Base-by-base conservation (phyloP, 1,140 invertebrate genomes). In the Pseudomyrmex cubaensis region DNA sequence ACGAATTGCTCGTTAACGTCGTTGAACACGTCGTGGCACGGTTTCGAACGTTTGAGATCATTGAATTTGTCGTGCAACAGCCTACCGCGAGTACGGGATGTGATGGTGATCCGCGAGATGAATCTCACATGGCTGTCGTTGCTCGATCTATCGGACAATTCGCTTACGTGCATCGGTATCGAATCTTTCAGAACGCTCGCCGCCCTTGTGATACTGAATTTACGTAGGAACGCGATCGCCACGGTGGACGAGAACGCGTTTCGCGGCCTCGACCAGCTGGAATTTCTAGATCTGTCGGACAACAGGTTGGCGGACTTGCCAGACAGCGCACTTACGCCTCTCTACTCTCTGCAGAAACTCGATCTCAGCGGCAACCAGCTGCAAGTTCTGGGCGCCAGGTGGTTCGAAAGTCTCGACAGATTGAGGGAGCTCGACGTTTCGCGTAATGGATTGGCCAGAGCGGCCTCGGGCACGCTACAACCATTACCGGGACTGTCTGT, bases 401-500 rank as follows among this genome's bases (percentile, higher is more conserved):
- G 94, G 89, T 97, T 97, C 88, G 95, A 95, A 77, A 96, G 95
- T 54, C 95, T 97, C 46, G 93, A 94, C 54, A 94, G 95, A 83
- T 93, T 98, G 35, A 96, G 97, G 89, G 97, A 97, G 88, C 94
- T 98, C 62, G 97, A 98, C 87, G 95, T 98, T 7, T 97, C 97
- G 13, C 95, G 96, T 80, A 98, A 98, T 93, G 95, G 95, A 52
- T 94, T 98, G 56, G 94, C 95, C 15, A 95, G 95, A 70, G 95
- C 98, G 9, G 96, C 96, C 9, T 96, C 97, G 12, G 96, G 96
- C 25, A 96, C 97, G 46, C 94, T 98, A 86, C 96, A 97, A 92
- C 95, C 96, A 46, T 95, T 98, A 69, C 96, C 96, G 2, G 96
- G 97, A 87, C 93, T 98, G 63, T 96, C 97, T n/a, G 96, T 96